phyloP scores from a whole-genome alignment of 2,888 invertebrate genomes.

The Dyspetes luteomarginatus region DNA sequence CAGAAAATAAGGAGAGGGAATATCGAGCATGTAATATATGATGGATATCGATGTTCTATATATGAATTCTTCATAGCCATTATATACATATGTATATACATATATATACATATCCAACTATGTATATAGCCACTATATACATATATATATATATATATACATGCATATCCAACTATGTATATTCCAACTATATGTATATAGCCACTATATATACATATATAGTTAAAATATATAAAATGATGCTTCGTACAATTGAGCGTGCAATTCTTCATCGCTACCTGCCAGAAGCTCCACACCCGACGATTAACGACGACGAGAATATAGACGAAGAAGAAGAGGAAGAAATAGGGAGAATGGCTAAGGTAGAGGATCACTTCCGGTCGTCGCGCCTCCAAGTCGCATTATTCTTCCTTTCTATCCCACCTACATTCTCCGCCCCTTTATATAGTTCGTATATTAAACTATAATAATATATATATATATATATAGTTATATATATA shows the following conservation, averaged over 20 bases:
- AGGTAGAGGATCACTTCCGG: constrained; percentile 61
- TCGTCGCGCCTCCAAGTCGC: constrained; percentile 60
- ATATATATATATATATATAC: no score
- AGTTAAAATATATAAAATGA: constrained; percentile 34
- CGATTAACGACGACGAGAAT: constrained; percentile 47
- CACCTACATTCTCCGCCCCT: constrained; percentile 9
- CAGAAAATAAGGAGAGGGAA: neutral
- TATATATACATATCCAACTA: no score
- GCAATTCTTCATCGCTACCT: constrained; percentile 47
- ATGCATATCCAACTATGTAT: no score
- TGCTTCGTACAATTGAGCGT: constrained; percentile 37
- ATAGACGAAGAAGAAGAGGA: constrained; percentile 19
- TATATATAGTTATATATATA: neutral
- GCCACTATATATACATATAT: neutral
- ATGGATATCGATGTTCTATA: constrained; percentile 61
- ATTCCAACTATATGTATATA: no score
- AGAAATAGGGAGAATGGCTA: constrained; percentile 23
- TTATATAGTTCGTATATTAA: constrained; percentile 16
- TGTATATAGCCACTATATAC: no score
- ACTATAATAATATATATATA: constrained; percentile 7
- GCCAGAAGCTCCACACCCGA: constrained; percentile 34
- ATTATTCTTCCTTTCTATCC: constrained; percentile 59
- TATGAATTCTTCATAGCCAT: constrained; percentile 44
- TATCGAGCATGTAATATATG: constrained; percentile 40
- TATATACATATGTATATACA: neutral